These are phyloP conservation scores for Enteromius mattozi DNA, from an alignment of 2,797 vertebrate species.

Conservation along the genomic window DNA sequence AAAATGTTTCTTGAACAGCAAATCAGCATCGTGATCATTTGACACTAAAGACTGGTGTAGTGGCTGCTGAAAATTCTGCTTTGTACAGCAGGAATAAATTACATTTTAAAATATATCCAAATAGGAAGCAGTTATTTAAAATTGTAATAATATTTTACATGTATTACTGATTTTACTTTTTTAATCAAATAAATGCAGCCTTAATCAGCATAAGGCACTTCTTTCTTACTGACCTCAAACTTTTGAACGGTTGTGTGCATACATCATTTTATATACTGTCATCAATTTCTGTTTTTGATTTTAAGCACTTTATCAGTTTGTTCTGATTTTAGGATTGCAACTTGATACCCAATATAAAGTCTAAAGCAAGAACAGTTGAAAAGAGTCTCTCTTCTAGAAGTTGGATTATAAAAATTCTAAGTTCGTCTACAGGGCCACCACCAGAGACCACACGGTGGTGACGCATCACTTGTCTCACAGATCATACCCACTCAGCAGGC, in stretches of 20 bases:
- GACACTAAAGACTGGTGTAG: neutral
- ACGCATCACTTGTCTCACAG: conserved; percentile 72
- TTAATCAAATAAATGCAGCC: neutral
- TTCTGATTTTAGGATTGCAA: neutral
- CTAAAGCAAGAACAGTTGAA: neutral
- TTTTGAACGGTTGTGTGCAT: neutral
- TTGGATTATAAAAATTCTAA: conserved; percentile 11
- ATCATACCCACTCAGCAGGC: conserved; percentile 75
- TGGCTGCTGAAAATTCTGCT: neutral
- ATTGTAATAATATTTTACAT: neutral
- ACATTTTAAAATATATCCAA: neutral
- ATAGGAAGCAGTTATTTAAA: neutral
- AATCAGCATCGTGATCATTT: too few species aligned
- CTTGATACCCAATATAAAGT: neutral
- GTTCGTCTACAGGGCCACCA: conserved; percentile 36
- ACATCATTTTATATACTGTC: neutral
- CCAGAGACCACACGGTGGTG: conserved; percentile 67
- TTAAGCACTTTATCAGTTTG: neutral
- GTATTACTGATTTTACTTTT: neutral
- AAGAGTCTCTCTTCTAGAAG: neutral
- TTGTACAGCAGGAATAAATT: neutral
- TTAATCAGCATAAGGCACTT: neutral
- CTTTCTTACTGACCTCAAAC: neutral
- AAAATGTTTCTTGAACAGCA: neutral
- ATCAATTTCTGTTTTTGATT: neutral